Evolutionary conservation across 2,888 invertebrate genomes (phyloP).

Genomic region (Drosophila neonasuta): DNA sequence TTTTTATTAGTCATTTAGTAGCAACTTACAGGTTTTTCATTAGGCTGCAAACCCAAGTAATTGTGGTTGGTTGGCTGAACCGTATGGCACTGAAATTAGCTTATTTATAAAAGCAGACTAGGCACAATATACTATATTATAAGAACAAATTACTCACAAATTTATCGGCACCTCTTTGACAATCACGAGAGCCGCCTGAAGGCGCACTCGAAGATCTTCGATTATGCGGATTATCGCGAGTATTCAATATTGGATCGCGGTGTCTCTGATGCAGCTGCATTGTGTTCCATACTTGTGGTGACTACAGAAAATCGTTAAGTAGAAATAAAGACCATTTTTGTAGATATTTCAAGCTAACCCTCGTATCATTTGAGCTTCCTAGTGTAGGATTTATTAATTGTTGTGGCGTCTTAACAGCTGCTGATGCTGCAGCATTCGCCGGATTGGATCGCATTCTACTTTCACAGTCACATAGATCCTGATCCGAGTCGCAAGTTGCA

Average conservation of each 20-base stretch:
- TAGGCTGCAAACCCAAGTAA: conserved; percentile 11
- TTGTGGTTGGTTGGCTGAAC: background rate
- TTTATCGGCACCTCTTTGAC: conserved; percentile 18
- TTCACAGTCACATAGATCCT: background rate
- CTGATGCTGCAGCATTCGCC: background rate
- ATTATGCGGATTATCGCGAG: background rate
- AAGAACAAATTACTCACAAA: conserved; percentile 26
- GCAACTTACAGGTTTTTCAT: conserved; percentile 11
- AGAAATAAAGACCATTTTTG: no score
- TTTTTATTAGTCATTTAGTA: background rate
- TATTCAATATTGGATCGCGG: background rate
- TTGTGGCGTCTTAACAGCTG: background rate
- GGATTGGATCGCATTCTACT: conserved; percentile 9
- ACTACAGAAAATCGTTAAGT: background rate
- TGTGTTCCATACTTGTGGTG: conserved; percentile 1
- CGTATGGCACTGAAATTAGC: background rate
- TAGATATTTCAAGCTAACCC: background rate
- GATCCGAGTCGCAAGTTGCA: background rate
- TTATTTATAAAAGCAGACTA: no score
- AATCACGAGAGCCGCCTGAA: background rate
- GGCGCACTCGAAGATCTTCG: conserved; percentile 37
- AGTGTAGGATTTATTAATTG: background rate
- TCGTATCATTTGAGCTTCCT: conserved; percentile 9
- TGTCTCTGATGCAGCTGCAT: background rate
- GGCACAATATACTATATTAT: background rate